Percentiles rank a stretch among this genome's conserved stretches.
Evolutionary conservation across 2,113 vertebrate genomes (phyloP).

Genomic region (Astur gentilis): DNA sequence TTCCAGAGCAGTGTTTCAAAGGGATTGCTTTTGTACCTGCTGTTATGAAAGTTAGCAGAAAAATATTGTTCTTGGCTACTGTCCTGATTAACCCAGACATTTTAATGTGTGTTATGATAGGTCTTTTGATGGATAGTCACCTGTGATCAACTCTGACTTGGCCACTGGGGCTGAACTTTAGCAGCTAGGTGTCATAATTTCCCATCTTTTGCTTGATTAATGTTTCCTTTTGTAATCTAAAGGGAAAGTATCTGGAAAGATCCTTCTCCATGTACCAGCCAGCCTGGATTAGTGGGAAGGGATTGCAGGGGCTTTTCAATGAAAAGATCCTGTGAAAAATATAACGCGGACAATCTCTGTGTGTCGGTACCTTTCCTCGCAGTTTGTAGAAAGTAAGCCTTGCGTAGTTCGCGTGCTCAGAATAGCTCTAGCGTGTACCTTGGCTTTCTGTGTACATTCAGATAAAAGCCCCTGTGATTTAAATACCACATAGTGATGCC

Average conservation of each 20-base stretch:
- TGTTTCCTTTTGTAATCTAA: conserved; percentile 75
- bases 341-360: background rate
- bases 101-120: conserved; percentile 79
- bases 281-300: conserved; percentile 42
- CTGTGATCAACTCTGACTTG: conserved; percentile 72
- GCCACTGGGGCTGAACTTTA: conserved; percentile 65
- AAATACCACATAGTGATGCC: background rate
- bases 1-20: conserved; percentile 56
- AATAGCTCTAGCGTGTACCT: background rate
- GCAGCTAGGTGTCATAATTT: conserved; percentile 75
- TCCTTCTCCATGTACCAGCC: conserved; percentile 25
- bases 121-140: conserved; percentile 81
- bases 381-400: conserved; percentile 1
- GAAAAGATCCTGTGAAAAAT: background rate
- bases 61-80: conserved; percentile 80
- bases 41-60: conserved; percentile 61
- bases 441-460: background rate
- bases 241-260: conserved; percentile 67
- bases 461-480: background rate
- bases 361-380: background rate
- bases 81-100: conserved; percentile 78
- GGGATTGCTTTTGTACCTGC: conserved; percentile 73
- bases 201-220: conserved; percentile 79
- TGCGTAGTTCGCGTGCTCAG: background rate
- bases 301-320: background rate